Evolutionary conservation across 2,113 vertebrate species (phyloP).

Genomic region (Myodes glareolus): DNA sequence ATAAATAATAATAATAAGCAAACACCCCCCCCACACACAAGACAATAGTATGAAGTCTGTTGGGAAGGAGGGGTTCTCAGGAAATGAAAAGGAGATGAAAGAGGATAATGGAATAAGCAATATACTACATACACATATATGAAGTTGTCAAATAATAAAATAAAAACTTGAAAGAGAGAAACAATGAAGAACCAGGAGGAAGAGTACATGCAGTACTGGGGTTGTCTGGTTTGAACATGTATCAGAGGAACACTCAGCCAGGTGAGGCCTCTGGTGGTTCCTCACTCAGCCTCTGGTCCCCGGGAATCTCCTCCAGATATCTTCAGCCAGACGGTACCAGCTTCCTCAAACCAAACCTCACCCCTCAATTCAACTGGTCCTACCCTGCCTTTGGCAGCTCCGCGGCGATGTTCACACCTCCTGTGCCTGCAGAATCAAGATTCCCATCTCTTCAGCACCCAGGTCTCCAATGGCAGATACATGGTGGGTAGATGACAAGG

Average conservation of each 20-base stretch:
- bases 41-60: background rate
- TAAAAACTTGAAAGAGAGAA: background rate
- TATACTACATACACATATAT: background rate
- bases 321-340: background rate
- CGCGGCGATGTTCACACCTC: background rate
- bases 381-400: no score
- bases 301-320: accelerated
- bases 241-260: background rate
- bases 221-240: background rate
- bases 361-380: background rate
- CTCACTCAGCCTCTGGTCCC: background rate
- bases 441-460: no score
- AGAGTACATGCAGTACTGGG: background rate
- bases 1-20: no score
- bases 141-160: background rate
- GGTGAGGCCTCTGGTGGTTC: background rate
- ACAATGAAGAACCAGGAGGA: background rate
- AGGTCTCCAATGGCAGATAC: background rate
- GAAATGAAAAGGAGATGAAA: background rate
- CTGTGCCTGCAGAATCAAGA: accelerated
- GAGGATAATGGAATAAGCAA: background rate
- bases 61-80: background rate
- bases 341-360: background rate
- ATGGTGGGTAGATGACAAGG: background rate
- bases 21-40: background rate